Base-by-base conservation (phyloP, 1,140 invertebrate species). In the Drosophila bocqueti region DNA sequence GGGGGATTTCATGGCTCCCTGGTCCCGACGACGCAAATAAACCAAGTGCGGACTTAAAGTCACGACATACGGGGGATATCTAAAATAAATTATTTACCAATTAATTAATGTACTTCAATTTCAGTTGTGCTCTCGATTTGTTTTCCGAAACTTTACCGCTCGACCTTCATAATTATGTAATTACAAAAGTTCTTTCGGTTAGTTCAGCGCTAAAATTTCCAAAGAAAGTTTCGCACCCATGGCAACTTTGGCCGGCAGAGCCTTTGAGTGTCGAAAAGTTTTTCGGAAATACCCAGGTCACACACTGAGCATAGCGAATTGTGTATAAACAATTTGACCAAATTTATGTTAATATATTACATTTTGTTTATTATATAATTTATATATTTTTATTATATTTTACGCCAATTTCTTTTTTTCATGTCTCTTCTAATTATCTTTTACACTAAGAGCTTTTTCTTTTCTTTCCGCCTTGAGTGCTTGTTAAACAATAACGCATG, bases 111-210 rank as follows among this genome's bases (percentile, higher is more conserved):
- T 89, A 87, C 81, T 89, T 89, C 66, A 87, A 87, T 78, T 79
- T 76, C 65, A 65, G 65, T 77, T 77, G 55, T 76, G 55, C 58
- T 57, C 49, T 67, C 58, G 54, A 65, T 81, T 78, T 87, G 67
- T 80, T 71, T 74, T 66, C 34, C 47, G 18, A 61, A 89, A 79
- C 82, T 87, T 81, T 63, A 46, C 34, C 67, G 75, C 66, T 60
- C 79, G 79, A 90, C 85, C 85, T 85, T 85, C 85, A 89, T 89
- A 89, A 90, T 89, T 89, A 89, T 81, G 66, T 90, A 89, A 89
- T 89, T 89, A 85, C 66, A 81, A 89, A 89, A 89, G 84, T 87
- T 87, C 65, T 47, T 38, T 57, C 65, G 67, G 72, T 74, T 74
- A 68, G 67, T 71, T 71, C 50, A 49, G 46, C 31, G 43, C 42